Evolutionary conservation across 2,888 invertebrate genomes (phyloP).

Genomic region (Sussaba pulchella): DNA sequence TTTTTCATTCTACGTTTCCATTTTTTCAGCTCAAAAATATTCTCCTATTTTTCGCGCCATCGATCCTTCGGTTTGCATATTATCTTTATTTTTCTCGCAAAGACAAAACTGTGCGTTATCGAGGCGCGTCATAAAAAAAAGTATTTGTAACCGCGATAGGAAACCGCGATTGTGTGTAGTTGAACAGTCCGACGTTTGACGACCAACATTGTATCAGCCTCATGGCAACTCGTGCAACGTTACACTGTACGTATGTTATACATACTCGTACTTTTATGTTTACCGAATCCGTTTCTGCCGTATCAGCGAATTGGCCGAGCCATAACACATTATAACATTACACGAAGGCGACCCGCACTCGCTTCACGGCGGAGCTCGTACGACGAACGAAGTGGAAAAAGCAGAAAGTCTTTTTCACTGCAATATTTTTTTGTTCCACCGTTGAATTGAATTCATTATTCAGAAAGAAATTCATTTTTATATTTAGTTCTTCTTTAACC

Average conservation of each 20-base stretch:
- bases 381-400: conserved; percentile 3
- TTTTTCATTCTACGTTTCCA: background rate
- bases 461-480: background rate
- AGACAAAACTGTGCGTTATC: background rate
- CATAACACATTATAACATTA: conserved; percentile 63
- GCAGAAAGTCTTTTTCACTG: background rate
- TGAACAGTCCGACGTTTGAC: background rate
- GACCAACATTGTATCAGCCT: conserved; percentile 1
- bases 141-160: background rate
- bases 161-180: background rate
- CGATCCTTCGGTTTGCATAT: conserved; percentile 4
- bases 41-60: background rate
- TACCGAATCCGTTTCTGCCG: conserved; percentile 69
- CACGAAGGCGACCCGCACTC: conserved; percentile 45
- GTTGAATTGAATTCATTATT: background rate
- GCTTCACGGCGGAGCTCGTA: conserved; percentile 10
- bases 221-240: conserved; percentile 8
- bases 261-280: conserved; percentile 47
- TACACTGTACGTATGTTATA: conserved; percentile 14
- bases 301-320: conserved; percentile 71
- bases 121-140: background rate
- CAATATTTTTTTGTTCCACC: background rate
- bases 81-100: background rate
- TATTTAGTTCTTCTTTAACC: too few relatives aligned
- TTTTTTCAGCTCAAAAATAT: background rate